phyloP scores from a whole-genome alignment of 2,888 invertebrate species.

The Tupiocoris notatus region DNA sequence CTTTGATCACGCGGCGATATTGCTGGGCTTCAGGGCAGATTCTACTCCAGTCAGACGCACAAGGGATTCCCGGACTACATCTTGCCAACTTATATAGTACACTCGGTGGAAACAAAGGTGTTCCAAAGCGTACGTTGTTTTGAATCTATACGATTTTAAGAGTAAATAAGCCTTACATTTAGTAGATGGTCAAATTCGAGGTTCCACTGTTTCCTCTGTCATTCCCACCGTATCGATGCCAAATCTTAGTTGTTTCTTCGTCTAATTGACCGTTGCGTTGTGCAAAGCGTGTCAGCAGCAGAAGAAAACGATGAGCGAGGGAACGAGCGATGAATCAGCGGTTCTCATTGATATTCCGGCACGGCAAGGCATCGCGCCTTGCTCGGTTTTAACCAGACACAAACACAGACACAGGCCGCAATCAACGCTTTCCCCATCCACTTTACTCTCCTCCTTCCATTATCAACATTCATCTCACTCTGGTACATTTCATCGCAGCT shows the following conservation, averaged over 20 bases:
- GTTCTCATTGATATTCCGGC: conserved; percentile 27
- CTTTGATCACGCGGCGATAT: neutral
- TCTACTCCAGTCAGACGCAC: neutral
- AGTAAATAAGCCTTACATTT: no score
- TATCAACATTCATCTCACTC: neutral
- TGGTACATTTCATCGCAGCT: neutral
- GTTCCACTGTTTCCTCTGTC: neutral
- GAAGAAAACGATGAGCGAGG: conserved; percentile 15
- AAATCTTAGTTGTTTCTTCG: neutral
- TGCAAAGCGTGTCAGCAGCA: neutral
- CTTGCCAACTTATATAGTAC: no score
- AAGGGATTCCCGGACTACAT: no score
- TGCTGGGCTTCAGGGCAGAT: neutral
- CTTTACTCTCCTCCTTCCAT: neutral
- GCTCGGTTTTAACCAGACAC: neutral
- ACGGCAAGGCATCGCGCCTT: neutral
- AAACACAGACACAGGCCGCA: neutral
- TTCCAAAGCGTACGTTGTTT: no score
- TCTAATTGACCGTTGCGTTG: conserved; percentile 21
- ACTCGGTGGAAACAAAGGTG: no score
- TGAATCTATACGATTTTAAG: no score
- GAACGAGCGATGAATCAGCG: conserved; percentile 26
- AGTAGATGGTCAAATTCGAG: no score
- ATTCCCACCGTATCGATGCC: neutral
- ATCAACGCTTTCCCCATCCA: neutral